Percentiles rank a stretch among this genome's conserved stretches.
phyloP scores from a whole-genome alignment of 2,888 invertebrate genomes.

The Synanthedon vespiformis region DNA sequence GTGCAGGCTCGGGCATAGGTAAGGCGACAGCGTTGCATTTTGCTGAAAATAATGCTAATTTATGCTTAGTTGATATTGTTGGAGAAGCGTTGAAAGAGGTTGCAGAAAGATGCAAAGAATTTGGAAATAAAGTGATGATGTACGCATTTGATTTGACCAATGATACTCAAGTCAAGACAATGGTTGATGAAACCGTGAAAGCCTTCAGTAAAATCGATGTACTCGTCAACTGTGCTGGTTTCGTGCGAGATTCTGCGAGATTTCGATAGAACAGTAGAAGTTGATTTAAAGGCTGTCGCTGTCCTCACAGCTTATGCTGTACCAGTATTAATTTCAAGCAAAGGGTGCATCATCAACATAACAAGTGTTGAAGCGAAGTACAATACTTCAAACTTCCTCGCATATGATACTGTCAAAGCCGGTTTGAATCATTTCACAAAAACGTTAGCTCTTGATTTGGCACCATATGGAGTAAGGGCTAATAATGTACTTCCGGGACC shows the following conservation, averaged over 20 bases:
- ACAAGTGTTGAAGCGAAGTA: slow-evolving; percentile 16
- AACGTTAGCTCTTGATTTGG: slow-evolving; percentile 76
- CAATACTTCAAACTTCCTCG: slow-evolving; percentile 7
- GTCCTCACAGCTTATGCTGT: slow-evolving; percentile 18
- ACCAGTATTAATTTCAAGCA: slow-evolving; percentile 16
- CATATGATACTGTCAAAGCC: slow-evolving; percentile 77
- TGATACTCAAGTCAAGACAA: slow-evolving; percentile 18
- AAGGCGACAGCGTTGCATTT: slow-evolving; percentile 25
- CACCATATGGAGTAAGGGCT: slow-evolving; percentile 70
- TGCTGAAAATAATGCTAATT: slow-evolving; percentile 25
- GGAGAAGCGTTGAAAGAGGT: slow-evolving; percentile 16
- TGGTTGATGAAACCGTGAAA: slow-evolving; percentile 16
- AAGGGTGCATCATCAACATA: slow-evolving; percentile 29
- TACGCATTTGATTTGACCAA: slow-evolving; percentile 20
- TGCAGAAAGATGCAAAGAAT: slow-evolving; percentile 18
- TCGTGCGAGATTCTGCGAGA: slow-evolving; percentile 19
- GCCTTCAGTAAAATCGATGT: slow-evolving; percentile 25
- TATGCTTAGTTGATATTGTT: slow-evolving; percentile 24
- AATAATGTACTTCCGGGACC: slow-evolving; percentile 81
- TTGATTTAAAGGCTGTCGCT: slow-evolving; percentile 26
- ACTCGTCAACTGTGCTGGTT: slow-evolving; percentile 28
- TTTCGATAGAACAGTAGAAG: slow-evolving; percentile 21
- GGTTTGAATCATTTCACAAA: slow-evolving; percentile 81
- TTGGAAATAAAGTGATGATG: slow-evolving; percentile 20
- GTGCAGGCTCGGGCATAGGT: slow-evolving; percentile 31